Base-by-base conservation (phyloP, 2,113 vertebrate species). In the Zosterops hypoxanthus region DNA sequence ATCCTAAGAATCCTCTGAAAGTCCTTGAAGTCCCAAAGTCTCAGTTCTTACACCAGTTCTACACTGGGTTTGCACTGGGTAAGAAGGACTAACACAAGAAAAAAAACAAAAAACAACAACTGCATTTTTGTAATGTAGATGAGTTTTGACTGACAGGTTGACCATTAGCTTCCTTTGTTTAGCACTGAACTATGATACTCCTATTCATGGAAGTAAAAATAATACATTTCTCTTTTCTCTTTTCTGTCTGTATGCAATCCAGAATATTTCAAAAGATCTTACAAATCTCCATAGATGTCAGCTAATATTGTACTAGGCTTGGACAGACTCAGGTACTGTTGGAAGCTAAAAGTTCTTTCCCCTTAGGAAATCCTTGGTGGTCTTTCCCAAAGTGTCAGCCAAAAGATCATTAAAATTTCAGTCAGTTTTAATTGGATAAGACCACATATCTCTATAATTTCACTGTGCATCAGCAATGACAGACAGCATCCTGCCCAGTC, bases 71-170 rank as follows among this genome's bases (percentile, higher is more conserved):
- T 61, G 14, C 28, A 33, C 21, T 76, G 70, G 36, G 24, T 79
- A 66, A 73, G 64, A 56, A 64, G 5, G 53, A n/a, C 25, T 9
- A 87, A 41, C 0, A 0, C 28, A 82, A 31, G 26, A 25, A 72
- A 91, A 94, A 94, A 82, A 36, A 39, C 10, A 39, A 39, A 39
- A 39, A 39, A 46, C 66, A 4, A n/a, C 34, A 46, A 46, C 66
- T 49, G 36, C 9, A 61, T 82, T 94, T 92, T 95, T 87, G 61
- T 87, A 85, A 87, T 21, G n/a, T 73, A 87, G 84, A 85, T 91
- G 91, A 82, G 41, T 84, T 95, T 82, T 87, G 81, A 96, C 73
- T 82, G 94, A 85, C 91, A 92, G 41, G 28, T 53, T 92, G 93
- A 95, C 84, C 73, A 66, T 95, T 47, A 87, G 36, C n/a, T 95